A percentile compares a stretch with the other conserved stretches of the same genome.
Evolutionary conservation across 2,888 invertebrate genomes (phyloP).

Genomic region (Conops quadrifasciatus): DNA sequence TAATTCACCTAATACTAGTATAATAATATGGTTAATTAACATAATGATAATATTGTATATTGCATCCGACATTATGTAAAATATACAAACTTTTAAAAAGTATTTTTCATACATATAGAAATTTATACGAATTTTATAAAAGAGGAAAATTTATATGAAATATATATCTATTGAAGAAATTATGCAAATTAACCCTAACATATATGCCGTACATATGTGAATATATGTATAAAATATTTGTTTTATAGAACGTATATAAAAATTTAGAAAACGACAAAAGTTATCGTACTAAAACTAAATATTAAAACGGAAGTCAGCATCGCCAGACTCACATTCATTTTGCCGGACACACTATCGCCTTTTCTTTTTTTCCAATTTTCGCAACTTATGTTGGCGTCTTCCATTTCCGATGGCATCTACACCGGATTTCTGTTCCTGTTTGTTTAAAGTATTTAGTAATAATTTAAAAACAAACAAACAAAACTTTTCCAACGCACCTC

Average conservation of each 20-base stretch:
- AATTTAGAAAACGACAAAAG: not conserved
- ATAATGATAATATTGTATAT: too few species aligned
- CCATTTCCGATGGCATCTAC: conserved; percentile 47
- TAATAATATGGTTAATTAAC: too few species aligned
- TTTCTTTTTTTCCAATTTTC: conserved; percentile 61
- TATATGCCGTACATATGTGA: not conserved
- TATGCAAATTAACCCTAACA: not conserved
- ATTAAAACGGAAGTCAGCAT: not conserved
- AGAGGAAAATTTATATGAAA: too few species aligned
- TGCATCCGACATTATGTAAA: too few species aligned
- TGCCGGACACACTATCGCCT: conserved; percentile 51
- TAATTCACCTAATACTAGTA: too few species aligned
- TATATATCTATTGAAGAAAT: too few species aligned
- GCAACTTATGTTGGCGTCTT: conserved; percentile 59
- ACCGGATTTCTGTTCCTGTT: conserved; percentile 47
- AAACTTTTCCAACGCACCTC: conserved; percentile 41
- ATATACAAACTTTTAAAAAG: too few species aligned
- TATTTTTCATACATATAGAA: too few species aligned
- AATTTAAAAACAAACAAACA: not conserved
- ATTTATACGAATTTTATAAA: too few species aligned
- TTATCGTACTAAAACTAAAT: not conserved
- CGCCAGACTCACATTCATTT: not conserved
- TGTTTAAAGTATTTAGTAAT: conserved; percentile 25
- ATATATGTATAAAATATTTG: not conserved
- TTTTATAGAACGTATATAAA: not conserved